phyloP scores from a whole-genome alignment of 2,797 vertebrate species.

The Leuciscus waleckii region DNA sequence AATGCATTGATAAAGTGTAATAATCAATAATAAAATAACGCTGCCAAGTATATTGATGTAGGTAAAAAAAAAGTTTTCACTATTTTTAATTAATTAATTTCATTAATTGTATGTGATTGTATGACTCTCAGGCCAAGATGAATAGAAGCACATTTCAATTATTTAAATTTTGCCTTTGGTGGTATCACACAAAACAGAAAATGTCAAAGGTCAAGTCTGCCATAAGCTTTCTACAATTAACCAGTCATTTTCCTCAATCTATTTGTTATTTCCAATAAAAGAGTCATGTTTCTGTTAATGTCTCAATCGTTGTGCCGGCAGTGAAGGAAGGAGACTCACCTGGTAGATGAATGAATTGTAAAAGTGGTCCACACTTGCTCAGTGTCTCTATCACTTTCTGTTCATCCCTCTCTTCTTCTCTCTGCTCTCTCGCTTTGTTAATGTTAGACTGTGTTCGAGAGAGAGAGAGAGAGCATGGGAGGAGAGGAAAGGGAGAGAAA shows the following conservation, averaged over 20 bases:
- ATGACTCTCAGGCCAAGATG: not conserved
- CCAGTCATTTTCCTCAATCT: not conserved
- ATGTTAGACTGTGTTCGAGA: slow-evolving; percentile 53
- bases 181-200: not conserved
- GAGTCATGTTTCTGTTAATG: not conserved
- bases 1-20: not conserved
- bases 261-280: not conserved
- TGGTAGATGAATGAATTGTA: slow-evolving; percentile 41
- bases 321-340: slow-evolving; percentile 57
- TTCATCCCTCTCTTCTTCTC: slow-evolving; percentile 50
- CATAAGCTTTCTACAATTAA: not conserved
- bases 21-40: not conserved
- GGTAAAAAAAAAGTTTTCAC: not conserved
- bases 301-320: slow-evolving; percentile 10
- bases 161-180: not conserved
- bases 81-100: not conserved
- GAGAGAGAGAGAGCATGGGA: slow-evolving; percentile 36
- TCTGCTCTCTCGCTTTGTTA: slow-evolving; percentile 52
- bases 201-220: slow-evolving; percentile 45
- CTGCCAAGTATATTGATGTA: not conserved
- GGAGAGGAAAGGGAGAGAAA: slow-evolving; percentile 46
- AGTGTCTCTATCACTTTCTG: slow-evolving; percentile 47
- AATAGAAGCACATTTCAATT: not conserved
- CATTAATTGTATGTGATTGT: not conserved
- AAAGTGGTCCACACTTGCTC: slow-evolving; percentile 46